These are phyloP conservation scores for Capromys pilorides DNA, from an alignment of 2,797 vertebrate genomes.

Conservation along the genomic window DNA sequence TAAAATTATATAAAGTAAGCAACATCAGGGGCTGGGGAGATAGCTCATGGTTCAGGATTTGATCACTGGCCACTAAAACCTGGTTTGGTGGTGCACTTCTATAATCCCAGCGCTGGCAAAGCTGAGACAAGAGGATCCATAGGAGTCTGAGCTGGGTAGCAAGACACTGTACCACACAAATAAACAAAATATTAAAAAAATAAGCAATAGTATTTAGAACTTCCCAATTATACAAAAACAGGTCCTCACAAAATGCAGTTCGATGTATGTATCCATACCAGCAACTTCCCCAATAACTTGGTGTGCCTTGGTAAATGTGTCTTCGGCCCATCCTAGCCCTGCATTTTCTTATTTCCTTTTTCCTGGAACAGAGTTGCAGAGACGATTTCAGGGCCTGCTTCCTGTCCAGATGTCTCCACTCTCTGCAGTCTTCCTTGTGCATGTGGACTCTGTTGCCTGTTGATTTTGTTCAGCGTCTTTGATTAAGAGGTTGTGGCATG, in stretches of 20 bases:
- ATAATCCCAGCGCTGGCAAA: too few relatives aligned
- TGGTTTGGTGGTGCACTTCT: too few relatives aligned
- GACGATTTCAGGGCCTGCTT: not conserved
- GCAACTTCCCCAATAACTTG: not conserved
- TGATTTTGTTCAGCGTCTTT: slow-evolving; percentile 68
- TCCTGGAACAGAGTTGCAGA: not conserved
- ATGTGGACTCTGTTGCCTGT: slow-evolving; percentile 33
- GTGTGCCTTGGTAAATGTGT: not conserved
- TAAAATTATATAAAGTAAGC: not conserved
- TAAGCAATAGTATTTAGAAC: not conserved
- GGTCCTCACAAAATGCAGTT: not conserved
- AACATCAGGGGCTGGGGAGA: not conserved
- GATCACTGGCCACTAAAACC: too few relatives aligned
- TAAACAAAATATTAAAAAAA: too few relatives aligned
- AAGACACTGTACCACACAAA: too few relatives aligned
- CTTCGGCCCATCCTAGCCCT: not conserved
- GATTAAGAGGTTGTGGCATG: slow-evolving; percentile 68
- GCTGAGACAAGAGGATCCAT: too few relatives aligned
- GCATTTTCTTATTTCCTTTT: not conserved
- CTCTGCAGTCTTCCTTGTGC: slow-evolving; percentile 21
- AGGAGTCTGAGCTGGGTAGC: too few relatives aligned
- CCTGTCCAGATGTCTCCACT: slow-evolving; percentile 68
- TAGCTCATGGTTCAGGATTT: too few relatives aligned
- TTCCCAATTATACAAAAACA: not conserved
- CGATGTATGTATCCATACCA: not conserved